Conservation (phyloP, 2,888 invertebrate species). For the Osmoderma eremita region DNA sequence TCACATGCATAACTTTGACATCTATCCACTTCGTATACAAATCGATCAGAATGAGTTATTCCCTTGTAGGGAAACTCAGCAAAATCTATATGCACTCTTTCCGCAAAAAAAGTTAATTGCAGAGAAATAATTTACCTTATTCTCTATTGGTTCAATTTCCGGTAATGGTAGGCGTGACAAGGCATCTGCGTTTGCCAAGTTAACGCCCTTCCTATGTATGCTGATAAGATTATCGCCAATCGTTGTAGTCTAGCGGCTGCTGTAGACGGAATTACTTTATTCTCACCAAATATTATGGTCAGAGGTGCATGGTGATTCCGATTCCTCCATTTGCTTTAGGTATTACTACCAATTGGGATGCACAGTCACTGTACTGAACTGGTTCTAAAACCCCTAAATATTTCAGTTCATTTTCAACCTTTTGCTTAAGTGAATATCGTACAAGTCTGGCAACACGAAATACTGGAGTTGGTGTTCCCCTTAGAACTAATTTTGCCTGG, state of each 20-base stretch:
- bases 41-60: too few species aligned
- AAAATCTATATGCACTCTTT: too few species aligned
- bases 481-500: neutral
- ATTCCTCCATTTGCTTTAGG: neutral
- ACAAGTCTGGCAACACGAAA: neutral
- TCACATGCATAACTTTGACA: neutral
- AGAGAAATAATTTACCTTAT: slow-evolving; percentile 10
- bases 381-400: neutral
- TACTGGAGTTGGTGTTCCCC: neutral
- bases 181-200: neutral
- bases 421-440: neutral
- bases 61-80: too few species aligned
- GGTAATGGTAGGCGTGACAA: neutral
- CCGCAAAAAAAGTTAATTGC: neutral
- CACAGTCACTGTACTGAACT: neutral
- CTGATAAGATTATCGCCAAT: too few species aligned
- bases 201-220: neutral
- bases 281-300: too few species aligned
- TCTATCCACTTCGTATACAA: neutral
- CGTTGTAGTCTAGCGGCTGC: too few species aligned
- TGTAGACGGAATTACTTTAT: too few species aligned
- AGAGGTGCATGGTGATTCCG: too few species aligned
- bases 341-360: neutral
- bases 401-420: neutral
- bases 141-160: neutral